phyloP scores from a whole-genome alignment of 2,888 invertebrate species.

The Cephus runcator region DNA sequence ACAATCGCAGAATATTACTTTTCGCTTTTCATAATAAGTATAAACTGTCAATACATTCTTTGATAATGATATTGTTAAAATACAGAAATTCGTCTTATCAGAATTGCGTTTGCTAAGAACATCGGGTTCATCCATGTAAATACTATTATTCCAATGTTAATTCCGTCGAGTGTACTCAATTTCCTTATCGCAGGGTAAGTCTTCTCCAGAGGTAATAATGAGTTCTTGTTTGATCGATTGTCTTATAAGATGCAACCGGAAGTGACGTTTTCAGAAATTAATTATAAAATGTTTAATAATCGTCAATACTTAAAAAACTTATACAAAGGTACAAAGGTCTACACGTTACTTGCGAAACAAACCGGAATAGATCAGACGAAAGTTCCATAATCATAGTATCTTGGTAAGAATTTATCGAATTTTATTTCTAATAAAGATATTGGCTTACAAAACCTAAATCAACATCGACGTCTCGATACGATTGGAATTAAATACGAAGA shows the following conservation, averaged over 20 bases:
- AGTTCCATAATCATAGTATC: background rate
- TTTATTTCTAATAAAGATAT: background rate
- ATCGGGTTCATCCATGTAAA: background rate
- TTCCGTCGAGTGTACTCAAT: background rate
- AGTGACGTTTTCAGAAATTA: background rate
- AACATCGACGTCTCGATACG: background rate
- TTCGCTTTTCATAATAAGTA: too few relatives aligned
- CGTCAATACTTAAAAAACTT: too few relatives aligned
- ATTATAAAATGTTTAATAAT: background rate
- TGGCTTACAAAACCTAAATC: background rate
- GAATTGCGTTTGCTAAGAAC: background rate
- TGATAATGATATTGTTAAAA: too few relatives aligned
- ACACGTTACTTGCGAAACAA: background rate
- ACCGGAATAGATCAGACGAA: background rate
- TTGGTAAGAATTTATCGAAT: background rate
- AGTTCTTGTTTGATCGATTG: background rate
- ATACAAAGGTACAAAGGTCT: background rate
- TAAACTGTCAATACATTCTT: too few relatives aligned
- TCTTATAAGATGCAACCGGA: background rate
- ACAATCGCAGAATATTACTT: too few relatives aligned
- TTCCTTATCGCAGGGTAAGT: background rate
- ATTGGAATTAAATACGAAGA: background rate
- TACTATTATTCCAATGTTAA: background rate
- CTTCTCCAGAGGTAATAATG: background rate
- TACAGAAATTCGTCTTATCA: background rate